Base-by-base conservation (phyloP, 2,888 invertebrate species). In the Metopia argyrocephala region DNA sequence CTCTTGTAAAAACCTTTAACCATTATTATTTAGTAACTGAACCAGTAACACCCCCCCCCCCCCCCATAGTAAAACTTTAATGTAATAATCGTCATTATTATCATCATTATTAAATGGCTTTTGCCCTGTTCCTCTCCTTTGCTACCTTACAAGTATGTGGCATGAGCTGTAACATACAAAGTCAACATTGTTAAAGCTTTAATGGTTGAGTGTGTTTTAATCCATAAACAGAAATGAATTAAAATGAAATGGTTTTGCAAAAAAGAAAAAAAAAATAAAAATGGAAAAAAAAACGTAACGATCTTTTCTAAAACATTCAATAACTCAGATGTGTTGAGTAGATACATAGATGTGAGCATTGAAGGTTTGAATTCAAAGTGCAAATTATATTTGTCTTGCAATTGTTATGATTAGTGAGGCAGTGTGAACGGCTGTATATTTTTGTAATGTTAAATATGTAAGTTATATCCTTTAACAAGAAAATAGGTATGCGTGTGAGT, bases 131-230 rank as follows among this genome's bases (percentile, higher is more conserved):
- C n/a, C 7, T 6, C 38, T 52, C 21, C 31, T 5, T 12, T 46
- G 15, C 20, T 9, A 23, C 21, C 28, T 28, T 46, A n/a, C n/a
- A n/a, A n/a, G n/a, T n/a, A n/a, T n/a, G n/a, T n/a, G n/a, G n/a
- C n/a, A n/a, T 27, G 56, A 48, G 7, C 48, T 31, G 48, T 38
- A 15, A 15, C 38, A 38, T 38, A 52, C 27, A 27, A 23, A 68
- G 31, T 76, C 27, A 61, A 76, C 54, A 68, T 62, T 68, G 52
- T 68, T 61, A 61, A 68, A 76, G 61, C 54, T 76, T 66, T 76
- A 28, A 68, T 54, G 68, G 61, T 76, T 68, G 61, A 76, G 46
- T 68, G 75, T 61, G 46, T 54, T 61, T 68, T 68, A 68, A 76
- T 68, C 61, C 68, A 65, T 65, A 74, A 66, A 74, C 57, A 74